These are phyloP conservation scores for Ranitomeya imitator DNA, from an alignment of 2,113 vertebrate genomes.

Conservation along the genomic window DNA sequence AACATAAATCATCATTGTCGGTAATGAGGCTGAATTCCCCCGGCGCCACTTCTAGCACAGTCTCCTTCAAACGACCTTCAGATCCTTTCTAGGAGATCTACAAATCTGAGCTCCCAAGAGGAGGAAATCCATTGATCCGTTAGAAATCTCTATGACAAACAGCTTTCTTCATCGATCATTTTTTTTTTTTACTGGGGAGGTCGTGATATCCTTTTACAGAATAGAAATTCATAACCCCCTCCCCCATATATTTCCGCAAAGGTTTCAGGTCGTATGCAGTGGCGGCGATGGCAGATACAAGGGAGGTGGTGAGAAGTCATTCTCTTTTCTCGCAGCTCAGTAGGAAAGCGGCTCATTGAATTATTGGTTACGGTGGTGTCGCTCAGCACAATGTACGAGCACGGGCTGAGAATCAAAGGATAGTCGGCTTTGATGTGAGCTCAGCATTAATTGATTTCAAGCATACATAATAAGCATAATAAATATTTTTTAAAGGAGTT, in stretches of 20 bases:
- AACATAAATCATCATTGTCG: slow-evolving; percentile 1
- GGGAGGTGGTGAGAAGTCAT: not conserved
- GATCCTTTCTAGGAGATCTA: not conserved
- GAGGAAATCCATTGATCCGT: slow-evolving; percentile 15
- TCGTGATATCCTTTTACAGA: not conserved
- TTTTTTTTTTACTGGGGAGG: not conserved
- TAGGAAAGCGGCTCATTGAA: not conserved
- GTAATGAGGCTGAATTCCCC: slow-evolving; percentile 1
- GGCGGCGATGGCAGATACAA: not conserved
- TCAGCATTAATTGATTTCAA: not conserved
- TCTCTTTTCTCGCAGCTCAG: not conserved
- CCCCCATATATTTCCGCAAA: not conserved
- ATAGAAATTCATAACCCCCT: not conserved
- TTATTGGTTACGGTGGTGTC: not conserved
- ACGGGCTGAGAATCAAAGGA: no score
- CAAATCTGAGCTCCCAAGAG: not conserved
- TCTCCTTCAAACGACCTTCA: slow-evolving; percentile 44
- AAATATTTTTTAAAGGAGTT: no score
- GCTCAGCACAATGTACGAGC: not conserved
- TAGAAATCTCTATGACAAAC: not conserved
- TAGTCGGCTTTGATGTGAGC: not conserved
- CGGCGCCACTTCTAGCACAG: not conserved
- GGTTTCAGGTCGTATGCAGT: no score
- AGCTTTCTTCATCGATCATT: not conserved
- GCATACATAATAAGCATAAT: no score